Percentiles rank a stretch among this genome's conserved stretches.
Evolutionary conservation across 2,797 vertebrate genomes (phyloP).

Genomic region (Emydoidea blandingii): DNA sequence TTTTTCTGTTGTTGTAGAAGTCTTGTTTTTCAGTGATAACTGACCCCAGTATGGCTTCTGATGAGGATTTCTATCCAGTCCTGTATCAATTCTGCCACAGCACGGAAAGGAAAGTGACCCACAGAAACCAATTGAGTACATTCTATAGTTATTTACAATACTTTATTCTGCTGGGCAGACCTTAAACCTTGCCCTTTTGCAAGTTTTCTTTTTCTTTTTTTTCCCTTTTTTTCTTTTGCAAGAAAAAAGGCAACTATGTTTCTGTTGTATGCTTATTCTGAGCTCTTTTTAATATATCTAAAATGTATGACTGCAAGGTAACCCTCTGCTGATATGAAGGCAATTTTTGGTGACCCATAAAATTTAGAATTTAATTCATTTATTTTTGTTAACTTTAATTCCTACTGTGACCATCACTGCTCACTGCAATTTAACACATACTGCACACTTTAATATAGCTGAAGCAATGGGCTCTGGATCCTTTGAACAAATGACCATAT

Average conservation of each 20-base stretch:
- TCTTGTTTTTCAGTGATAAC: background rate
- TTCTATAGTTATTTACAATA: rapidly evolving
- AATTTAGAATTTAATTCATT: constrained; percentile 53
- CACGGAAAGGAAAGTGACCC: background rate
- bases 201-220: background rate
- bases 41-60: background rate
- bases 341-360: constrained; percentile 44
- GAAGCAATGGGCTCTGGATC: background rate
- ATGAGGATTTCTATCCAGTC: background rate
- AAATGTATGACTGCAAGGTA: background rate
- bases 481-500: constrained; percentile 39
- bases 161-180: background rate
- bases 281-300: background rate
- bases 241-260: background rate
- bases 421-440: constrained; percentile 61
- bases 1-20: background rate
- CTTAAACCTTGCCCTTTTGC: background rate
- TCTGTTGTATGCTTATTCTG: background rate
- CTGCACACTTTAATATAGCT: constrained; percentile 46
- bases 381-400: constrained; percentile 59
- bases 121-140: rapidly evolving
- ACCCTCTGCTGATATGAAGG: background rate
- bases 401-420: constrained; percentile 52
- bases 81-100: background rate
- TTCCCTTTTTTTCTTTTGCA: background rate